A percentile compares a stretch with the other conserved stretches of the same genome.
phyloP scores from a whole-genome alignment of 2,888 invertebrate species.

The Philaethria dido region DNA sequence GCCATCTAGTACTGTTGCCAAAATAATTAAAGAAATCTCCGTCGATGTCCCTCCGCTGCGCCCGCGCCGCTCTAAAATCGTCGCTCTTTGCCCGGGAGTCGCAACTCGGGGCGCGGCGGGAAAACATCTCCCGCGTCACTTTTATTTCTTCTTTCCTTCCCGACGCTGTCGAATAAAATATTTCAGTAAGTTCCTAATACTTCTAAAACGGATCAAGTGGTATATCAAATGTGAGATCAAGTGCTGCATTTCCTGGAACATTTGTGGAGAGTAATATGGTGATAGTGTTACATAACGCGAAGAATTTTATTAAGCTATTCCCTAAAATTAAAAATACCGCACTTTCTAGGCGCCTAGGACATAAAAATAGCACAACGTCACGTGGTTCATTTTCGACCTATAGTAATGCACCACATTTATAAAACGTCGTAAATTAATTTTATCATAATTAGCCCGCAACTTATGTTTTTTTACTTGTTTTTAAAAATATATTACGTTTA shows the following conservation, averaged over 20 bases:
- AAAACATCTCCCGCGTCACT: slow-evolving; percentile 84
- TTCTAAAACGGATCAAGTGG: slow-evolving; percentile 61
- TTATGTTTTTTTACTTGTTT: not conserved
- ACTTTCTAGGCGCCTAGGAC: slow-evolving; percentile 79
- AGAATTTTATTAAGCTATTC: slow-evolving; percentile 61
- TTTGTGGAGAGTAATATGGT: slow-evolving; percentile 68
- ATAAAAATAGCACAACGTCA: slow-evolving; percentile 80
- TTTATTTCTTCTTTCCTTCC: slow-evolving; percentile 84
- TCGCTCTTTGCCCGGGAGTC: slow-evolving; percentile 85
- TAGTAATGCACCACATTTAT: slow-evolving; percentile 81
- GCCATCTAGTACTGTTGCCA: slow-evolving; percentile 87
- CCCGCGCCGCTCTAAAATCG: slow-evolving; percentile 85
- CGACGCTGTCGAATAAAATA: slow-evolving; percentile 81
- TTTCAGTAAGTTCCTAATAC: slow-evolving; percentile 74
- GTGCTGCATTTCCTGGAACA: slow-evolving; percentile 62
- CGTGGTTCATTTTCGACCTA: slow-evolving; percentile 80
- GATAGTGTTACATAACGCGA: slow-evolving; percentile 80
- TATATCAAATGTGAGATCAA: slow-evolving; percentile 67
- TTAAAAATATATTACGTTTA: slow-evolving; percentile 30
- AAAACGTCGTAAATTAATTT: slow-evolving; percentile 57
- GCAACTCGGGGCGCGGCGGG: slow-evolving; percentile 83
- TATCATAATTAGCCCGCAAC: slow-evolving; percentile 9
- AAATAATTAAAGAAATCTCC: slow-evolving; percentile 91
- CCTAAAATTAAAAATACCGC: slow-evolving; percentile 83
- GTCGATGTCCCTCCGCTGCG: slow-evolving; percentile 85